Evolutionary conservation across 2,797 vertebrate genomes (phyloP).

Genomic region (Parauchenoglanis ngamensis): DNA sequence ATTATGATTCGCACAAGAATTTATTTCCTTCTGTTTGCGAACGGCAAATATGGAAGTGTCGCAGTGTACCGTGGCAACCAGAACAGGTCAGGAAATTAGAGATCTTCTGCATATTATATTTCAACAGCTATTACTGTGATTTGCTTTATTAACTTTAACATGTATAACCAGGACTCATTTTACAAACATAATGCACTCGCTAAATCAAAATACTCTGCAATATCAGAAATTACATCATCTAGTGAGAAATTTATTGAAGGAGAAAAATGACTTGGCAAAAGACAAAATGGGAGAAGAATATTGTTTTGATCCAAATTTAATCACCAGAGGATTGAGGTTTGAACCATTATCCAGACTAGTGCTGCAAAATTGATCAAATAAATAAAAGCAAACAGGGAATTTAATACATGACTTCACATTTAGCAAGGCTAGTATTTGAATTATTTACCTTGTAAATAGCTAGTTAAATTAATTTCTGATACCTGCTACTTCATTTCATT

Average conservation of each 20-base stretch:
- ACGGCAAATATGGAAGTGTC: constrained; percentile 38
- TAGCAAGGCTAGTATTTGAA: not conserved
- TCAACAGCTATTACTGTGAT: not conserved
- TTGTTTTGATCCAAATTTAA: too few relatives aligned
- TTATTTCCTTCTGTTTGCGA: constrained; percentile 40
- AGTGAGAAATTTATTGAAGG: not conserved
- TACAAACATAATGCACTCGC: not conserved
- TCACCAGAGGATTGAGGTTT: too few relatives aligned
- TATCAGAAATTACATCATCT: not conserved
- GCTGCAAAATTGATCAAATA: too few relatives aligned
- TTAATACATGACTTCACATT: too few relatives aligned
- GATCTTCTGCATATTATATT: not conserved
- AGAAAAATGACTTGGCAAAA: not conserved
- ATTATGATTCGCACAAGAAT: not conserved
- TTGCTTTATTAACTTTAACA: not conserved
- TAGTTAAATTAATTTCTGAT: not conserved
- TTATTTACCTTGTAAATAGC: not conserved
- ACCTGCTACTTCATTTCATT: not conserved
- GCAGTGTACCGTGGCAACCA: constrained; percentile 2
- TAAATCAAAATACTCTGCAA: not conserved
- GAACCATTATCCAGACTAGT: too few relatives aligned
- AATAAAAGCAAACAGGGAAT: too few relatives aligned
- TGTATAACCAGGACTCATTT: not conserved
- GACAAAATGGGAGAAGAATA: not conserved
- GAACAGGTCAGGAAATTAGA: constrained; percentile 23